phyloP scores from a whole-genome alignment of 2,888 invertebrate genomes.

The Oscheius onirici region DNA sequence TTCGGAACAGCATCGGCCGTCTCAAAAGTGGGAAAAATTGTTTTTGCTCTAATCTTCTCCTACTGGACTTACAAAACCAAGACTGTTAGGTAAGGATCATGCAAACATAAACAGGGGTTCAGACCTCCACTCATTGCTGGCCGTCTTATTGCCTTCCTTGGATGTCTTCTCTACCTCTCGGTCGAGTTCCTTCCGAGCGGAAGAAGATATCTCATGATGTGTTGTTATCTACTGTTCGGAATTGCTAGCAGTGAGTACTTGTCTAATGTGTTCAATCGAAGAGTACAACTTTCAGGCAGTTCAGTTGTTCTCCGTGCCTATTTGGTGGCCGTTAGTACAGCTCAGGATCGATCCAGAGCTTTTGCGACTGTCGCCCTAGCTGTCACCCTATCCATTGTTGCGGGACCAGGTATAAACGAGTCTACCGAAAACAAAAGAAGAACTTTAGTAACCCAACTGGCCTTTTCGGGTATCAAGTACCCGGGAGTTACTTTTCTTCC shows the following conservation, averaged over 20 bases:
- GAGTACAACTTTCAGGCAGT: slow-evolving; percentile 36
- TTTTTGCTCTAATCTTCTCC: slow-evolving; percentile 52
- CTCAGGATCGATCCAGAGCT: slow-evolving; percentile 43
- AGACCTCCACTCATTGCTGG: slow-evolving; percentile 48
- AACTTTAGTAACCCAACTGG: slow-evolving; percentile 47
- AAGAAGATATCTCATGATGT: slow-evolving; percentile 44
- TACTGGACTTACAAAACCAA: slow-evolving; percentile 50
- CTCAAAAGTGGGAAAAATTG: slow-evolving; percentile 48
- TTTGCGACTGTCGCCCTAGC: slow-evolving; percentile 43
- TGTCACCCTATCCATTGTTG: slow-evolving; percentile 43
- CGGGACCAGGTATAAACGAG: slow-evolving; percentile 40
- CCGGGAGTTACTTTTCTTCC: slow-evolving; percentile 41
- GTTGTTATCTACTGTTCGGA: slow-evolving; percentile 51
- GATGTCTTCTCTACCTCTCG: slow-evolving; percentile 46
- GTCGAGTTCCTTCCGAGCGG: slow-evolving; percentile 46
- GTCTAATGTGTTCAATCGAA: too few species aligned
- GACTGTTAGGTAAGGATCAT: slow-evolving; percentile 37
- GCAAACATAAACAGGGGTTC: not conserved
- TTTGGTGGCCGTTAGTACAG: slow-evolving; percentile 43
- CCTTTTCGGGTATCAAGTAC: slow-evolving; percentile 42
- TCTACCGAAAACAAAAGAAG: not conserved
- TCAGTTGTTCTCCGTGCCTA: slow-evolving; percentile 48
- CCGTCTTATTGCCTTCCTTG: slow-evolving; percentile 43
- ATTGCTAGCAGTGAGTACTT: slow-evolving; percentile 37
- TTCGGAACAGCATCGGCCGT: slow-evolving; percentile 52